Evolutionary conservation across 2,113 vertebrate species (phyloP).

Genomic region (Hippoglossus stenolepis): DNA sequence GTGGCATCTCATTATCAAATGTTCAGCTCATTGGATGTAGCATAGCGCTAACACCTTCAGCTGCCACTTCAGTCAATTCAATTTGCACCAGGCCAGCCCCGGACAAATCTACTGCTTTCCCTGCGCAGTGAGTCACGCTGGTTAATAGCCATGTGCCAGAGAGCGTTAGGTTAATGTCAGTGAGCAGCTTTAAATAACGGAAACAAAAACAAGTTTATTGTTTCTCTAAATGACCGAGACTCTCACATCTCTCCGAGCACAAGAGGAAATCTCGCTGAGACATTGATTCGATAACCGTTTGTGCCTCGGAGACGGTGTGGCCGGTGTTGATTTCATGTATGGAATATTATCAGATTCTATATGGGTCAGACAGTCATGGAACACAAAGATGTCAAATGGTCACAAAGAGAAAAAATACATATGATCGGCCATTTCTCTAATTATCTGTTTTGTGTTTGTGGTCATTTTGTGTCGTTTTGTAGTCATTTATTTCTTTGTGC

Average conservation of each 20-base stretch:
- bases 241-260: slow-evolving; percentile 10
- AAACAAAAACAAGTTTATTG: slow-evolving; percentile 59
- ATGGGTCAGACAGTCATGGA: no score
- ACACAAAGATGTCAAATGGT: no score
- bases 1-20: slow-evolving; percentile 71
- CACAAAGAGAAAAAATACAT: no score
- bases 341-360: no score
- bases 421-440: no score
- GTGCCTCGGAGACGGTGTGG: slow-evolving; percentile 1
- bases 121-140: slow-evolving; percentile 41
- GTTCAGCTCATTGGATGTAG: slow-evolving; percentile 55
- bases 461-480: no score
- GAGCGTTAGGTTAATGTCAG: slow-evolving; percentile 48
- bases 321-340: no score
- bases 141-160: slow-evolving; percentile 45
- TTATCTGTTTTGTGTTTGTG: no score
- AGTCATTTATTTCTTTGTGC: no score
- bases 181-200: slow-evolving; percentile 58
- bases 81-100: slow-evolving; percentile 27
- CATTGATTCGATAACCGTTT: slow-evolving; percentile 51
- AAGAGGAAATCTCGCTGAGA: slow-evolving; percentile 2
- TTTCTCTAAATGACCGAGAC: slow-evolving; percentile 49
- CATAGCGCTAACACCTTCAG: slow-evolving; percentile 45
- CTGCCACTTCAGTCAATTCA: slow-evolving; percentile 45
- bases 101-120: slow-evolving; percentile 35